Conservation (phyloP, 2,888 invertebrate species). For the Cheilosia grossa region DNA sequence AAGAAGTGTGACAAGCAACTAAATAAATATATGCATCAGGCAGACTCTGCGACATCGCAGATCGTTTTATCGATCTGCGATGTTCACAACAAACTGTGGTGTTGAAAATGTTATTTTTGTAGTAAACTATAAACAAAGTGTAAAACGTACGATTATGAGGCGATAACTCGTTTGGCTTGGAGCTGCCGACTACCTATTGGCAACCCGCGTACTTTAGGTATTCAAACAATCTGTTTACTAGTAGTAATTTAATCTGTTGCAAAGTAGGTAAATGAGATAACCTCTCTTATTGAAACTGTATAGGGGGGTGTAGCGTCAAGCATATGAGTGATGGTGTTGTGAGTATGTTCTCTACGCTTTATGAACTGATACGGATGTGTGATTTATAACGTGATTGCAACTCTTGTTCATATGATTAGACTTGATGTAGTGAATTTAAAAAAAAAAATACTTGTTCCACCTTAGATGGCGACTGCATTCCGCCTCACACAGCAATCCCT, state of each 20-base stretch:
- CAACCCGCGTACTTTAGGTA: background rate
- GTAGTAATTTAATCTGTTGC: background rate
- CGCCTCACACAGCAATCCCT: too few species aligned
- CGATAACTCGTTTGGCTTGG: background rate
- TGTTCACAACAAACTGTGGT: too few species aligned
- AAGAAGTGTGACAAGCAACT: too few species aligned
- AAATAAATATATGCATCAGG: too few species aligned
- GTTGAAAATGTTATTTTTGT: background rate
- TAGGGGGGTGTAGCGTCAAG: too few species aligned
- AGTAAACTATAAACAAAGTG: constrained; percentile 6
- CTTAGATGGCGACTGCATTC: too few species aligned
- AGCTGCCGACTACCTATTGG: background rate
- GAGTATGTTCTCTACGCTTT: background rate
- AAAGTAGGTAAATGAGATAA: background rate
- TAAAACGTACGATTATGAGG: background rate
- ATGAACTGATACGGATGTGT: background rate
- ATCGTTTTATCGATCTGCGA: too few species aligned
- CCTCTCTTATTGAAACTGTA: background rate
- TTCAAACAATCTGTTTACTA: background rate
- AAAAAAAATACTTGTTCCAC: too few species aligned
- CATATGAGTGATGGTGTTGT: too few species aligned
- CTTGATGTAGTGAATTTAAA: too few species aligned
- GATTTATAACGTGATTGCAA: background rate
- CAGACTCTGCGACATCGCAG: too few species aligned
- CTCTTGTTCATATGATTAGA: too few species aligned